A percentile compares a stretch with the other conserved stretches of the same genome.
phyloP scores from a whole-genome alignment of 1,140 invertebrate species.

The Lepidurus arcticus region DNA sequence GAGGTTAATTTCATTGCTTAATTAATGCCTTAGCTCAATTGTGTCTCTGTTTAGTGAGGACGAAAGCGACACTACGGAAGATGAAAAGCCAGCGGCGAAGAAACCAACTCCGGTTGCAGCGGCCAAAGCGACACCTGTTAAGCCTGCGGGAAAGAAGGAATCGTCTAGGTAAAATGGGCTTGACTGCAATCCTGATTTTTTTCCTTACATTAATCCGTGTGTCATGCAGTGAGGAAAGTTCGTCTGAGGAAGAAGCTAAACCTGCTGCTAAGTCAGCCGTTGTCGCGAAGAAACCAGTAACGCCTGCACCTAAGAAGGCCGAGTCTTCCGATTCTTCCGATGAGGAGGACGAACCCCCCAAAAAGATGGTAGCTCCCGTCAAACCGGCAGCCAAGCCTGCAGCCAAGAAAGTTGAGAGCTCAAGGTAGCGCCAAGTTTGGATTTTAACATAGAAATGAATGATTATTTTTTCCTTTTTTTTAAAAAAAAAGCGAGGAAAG shows the following conservation, averaged over 20 bases:
- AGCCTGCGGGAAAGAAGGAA: constrained; percentile 29
- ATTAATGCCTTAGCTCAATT: constrained; percentile 9
- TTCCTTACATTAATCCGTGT: neutral
- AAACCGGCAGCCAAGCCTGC: constrained; percentile 32
- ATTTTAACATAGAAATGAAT: neutral
- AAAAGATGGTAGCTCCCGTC: neutral
- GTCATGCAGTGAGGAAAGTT: neutral
- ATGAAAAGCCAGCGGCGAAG: constrained; percentile 32
- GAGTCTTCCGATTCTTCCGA: constrained; percentile 34
- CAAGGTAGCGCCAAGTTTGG: neutral
- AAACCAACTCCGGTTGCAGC: constrained; percentile 24
- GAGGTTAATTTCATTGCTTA: constrained; percentile 23
- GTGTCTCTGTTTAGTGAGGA: constrained; percentile 11
- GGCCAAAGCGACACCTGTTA: constrained; percentile 26
- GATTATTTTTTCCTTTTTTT: neutral
- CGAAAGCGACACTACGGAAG: constrained; percentile 32
- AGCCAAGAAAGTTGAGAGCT: constrained; percentile 35
- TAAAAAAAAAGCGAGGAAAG: constrained; percentile 21
- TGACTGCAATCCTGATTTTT: neutral
- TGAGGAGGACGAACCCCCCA: constrained; percentile 36
- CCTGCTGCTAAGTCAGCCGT: constrained; percentile 26
- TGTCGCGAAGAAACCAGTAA: constrained; percentile 9
- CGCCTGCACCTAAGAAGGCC: constrained; percentile 33
- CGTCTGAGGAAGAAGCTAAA: constrained; percentile 31
- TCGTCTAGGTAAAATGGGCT: constrained; percentile 29